A percentile compares a stretch with the other conserved stretches of the same genome.
Conservation (phyloP, 2,888 invertebrate species). For the Deilephila porcellus region DNA sequence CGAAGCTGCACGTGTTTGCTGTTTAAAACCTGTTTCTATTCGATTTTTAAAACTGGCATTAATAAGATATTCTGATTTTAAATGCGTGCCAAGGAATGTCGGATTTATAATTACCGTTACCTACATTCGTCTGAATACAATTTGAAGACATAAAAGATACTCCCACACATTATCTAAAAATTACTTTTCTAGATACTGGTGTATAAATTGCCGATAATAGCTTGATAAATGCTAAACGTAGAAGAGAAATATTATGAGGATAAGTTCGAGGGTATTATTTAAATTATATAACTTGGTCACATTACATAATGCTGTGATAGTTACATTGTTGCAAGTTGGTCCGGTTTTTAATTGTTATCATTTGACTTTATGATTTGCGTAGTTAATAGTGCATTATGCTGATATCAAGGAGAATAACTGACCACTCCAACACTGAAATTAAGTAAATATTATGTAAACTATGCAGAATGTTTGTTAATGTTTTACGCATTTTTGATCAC, state of each 20-base stretch:
- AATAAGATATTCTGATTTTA: slow-evolving; percentile 17
- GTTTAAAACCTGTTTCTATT: slow-evolving; percentile 12
- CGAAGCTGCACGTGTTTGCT: slow-evolving; percentile 7
- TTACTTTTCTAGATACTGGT: neutral
- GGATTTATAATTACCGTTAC: neutral
- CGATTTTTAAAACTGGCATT: slow-evolving; percentile 12
- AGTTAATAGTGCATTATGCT: neutral
- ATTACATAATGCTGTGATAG: slow-evolving; percentile 30
- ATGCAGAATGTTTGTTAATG: too few species aligned
- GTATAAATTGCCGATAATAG: neutral
- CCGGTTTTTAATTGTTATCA: slow-evolving; percentile 33
- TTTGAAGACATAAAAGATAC: neutral
- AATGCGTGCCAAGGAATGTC: slow-evolving; percentile 16
- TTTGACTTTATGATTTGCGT: slow-evolving; percentile 29
- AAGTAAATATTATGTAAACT: neutral
- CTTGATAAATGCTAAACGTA: neutral
- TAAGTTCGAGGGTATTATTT: neutral
- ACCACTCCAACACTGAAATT: neutral
- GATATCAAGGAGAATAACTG: slow-evolving; percentile 12
- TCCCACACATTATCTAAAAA: neutral
- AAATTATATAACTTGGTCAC: slow-evolving; percentile 23
- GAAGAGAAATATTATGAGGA: neutral
- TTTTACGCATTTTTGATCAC: too few species aligned
- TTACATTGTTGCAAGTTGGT: slow-evolving; percentile 37
- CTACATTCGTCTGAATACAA: neutral